Evolutionary conservation across 2,113 vertebrate genomes (phyloP).

Genomic region (Catagonus wagneri): DNA sequence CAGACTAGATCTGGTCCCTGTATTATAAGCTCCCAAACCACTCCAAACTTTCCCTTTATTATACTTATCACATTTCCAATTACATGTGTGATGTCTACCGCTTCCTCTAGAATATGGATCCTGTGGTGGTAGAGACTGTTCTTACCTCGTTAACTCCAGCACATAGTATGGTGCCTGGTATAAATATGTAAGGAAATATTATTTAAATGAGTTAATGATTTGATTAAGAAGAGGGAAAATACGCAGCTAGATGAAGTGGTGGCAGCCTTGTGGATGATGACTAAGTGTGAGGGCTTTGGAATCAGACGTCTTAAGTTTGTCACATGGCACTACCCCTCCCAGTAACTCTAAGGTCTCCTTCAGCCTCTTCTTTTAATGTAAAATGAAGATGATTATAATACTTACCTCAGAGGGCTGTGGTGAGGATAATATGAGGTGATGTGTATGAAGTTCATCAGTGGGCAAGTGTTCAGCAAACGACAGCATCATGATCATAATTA

Average conservation of each 20-base stretch:
- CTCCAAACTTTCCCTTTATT: background rate
- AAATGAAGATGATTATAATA: background rate
- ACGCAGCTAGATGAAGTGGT: background rate
- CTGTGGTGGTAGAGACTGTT: background rate
- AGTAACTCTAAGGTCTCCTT: background rate
- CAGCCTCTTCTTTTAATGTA: background rate
- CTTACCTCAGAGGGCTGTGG: background rate
- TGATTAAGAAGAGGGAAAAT: background rate
- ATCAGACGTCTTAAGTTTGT: background rate
- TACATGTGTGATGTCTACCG: background rate
- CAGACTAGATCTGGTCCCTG: background rate
- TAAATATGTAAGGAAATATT: background rate
- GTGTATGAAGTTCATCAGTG: background rate
- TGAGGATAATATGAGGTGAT: background rate
- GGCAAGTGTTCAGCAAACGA: background rate
- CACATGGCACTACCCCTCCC: no score
- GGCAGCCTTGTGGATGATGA: background rate
- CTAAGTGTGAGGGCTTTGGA: background rate
- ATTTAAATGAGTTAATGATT: background rate
- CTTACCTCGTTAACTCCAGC: background rate
- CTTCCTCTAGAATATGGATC: constrained; percentile 9
- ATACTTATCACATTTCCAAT: background rate
- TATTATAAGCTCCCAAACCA: background rate
- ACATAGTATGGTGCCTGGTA: background rate
- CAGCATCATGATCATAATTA: background rate